These are phyloP conservation scores for Embiotoca jacksoni DNA, from an alignment of 2,113 vertebrate genomes.

Conservation along the genomic window DNA sequence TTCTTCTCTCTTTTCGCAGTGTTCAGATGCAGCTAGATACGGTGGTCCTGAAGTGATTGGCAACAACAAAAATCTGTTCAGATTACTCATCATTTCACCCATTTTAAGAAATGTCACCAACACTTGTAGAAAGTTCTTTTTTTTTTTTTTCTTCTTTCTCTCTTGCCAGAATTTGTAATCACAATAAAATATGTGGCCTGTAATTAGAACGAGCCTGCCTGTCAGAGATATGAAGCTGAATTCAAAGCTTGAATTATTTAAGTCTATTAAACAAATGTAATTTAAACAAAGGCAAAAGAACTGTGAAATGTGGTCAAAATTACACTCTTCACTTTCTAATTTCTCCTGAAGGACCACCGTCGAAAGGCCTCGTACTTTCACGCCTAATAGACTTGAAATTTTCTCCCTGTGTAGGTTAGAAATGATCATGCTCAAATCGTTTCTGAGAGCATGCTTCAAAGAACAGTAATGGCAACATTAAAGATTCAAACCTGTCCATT, in stretches of 20 bases:
- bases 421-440: constrained; percentile 50
- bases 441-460: constrained; percentile 61
- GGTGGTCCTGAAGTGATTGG: constrained; percentile 55
- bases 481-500: constrained; percentile 63
- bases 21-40: constrained; percentile 56
- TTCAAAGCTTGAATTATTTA: constrained; percentile 79
- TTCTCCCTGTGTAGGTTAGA: constrained; percentile 39
- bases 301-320: constrained; percentile 72
- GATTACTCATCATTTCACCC: constrained; percentile 18
- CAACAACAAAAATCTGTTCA: constrained; percentile 49
- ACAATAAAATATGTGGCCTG: constrained; percentile 73
- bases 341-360: constrained; percentile 59
- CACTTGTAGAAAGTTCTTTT: constrained; percentile 17
- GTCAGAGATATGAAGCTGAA: constrained; percentile 76
- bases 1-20: constrained; percentile 1
- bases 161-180: constrained; percentile 77
- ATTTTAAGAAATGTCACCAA: constrained; percentile 32
- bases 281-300: constrained; percentile 72
- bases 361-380: constrained; percentile 48
- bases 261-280: constrained; percentile 75
- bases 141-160: constrained; percentile 3
- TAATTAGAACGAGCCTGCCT: constrained; percentile 79
- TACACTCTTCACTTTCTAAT: constrained; percentile 57
- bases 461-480: constrained; percentile 66
- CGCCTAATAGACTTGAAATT: constrained; percentile 58